phyloP scores from a whole-genome alignment of 2,113 vertebrate genomes.

The Muntiacus muntjak region DNA sequence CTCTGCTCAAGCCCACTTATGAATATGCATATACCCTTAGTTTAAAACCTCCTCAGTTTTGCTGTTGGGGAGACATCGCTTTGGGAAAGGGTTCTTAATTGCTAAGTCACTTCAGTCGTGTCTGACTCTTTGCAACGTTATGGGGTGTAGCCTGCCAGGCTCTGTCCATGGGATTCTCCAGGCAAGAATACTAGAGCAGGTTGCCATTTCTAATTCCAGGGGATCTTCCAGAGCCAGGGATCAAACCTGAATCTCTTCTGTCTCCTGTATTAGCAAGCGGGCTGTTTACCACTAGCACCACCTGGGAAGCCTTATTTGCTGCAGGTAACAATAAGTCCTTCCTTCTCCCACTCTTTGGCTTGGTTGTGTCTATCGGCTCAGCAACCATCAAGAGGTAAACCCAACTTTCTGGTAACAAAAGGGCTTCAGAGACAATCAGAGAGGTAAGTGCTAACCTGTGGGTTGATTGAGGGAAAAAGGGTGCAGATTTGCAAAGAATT shows the following conservation, averaged over 20 bases:
- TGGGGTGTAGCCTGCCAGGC: not conserved
- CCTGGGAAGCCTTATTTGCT: not conserved
- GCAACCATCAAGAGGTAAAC: not conserved
- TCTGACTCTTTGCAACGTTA: not conserved
- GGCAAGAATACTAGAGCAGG: not conserved
- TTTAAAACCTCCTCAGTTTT: not conserved
- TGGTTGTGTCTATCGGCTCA: not conserved
- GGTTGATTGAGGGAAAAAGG: not conserved
- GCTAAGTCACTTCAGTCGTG: not conserved
- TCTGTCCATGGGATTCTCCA: not conserved
- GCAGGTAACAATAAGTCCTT: not conserved
- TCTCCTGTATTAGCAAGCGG: not conserved
- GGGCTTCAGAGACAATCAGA: not conserved
- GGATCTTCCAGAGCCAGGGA: not conserved
- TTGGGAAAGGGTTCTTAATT: not conserved
- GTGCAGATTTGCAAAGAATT: not conserved
- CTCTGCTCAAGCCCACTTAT: not conserved
- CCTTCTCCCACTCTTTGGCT: not conserved
- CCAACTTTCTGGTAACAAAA: not conserved
- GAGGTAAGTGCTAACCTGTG: not conserved
- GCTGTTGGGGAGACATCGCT: not conserved
- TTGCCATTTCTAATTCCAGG: not conserved
- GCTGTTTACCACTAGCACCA: not conserved
- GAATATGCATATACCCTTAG: not conserved
- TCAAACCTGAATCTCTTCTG: not conserved